Evolutionary conservation across 23 tunicate species (phyloP), one percentile per base, ranked within the genome.

Genomic region (Aplidium turbinatum): DNA sequence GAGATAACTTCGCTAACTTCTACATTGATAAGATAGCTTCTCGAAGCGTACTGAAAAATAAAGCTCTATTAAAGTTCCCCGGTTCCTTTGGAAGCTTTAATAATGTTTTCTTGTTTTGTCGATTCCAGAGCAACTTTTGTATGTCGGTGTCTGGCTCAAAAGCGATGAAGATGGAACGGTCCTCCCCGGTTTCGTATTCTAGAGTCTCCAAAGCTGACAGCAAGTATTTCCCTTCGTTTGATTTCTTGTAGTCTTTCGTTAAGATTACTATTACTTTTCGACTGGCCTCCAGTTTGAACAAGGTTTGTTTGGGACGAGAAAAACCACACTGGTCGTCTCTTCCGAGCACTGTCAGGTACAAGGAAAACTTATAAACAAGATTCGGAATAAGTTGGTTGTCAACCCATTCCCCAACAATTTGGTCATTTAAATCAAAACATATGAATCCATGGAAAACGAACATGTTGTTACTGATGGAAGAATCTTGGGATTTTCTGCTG

Each of bases 321-420:
- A 29, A 24, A 4, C 76, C 76, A 36, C 76, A 70, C 21, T 70
- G 76, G 76, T 70, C 76, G 58, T 70, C 76, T 5, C 58, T 42
- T 42, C 50, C 50, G 50, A 11, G 50, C 50, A 42, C 50, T 9
- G 50, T 42, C 11, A 42, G 11, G n/a, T n/a, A n/a, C 50, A 9
- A 9, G 16, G 13, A 42, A 42, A 42, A 42, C 16, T 42, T 42
- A n/a, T n/a, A n/a, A 9, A 9, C 50, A 11, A 42, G 50, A 42
- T 42, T 42, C 11, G 50, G 16, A 42, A 42, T 16, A 9, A 42
- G 50, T 42, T 42, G 11, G 50, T 11, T 9, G 11, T 42, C 50
- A 42, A 42, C 50, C 50, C 50, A 42, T 11, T 42, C 16, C 16
- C 13, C 50, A 42, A 42, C 50, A 9, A 9, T 16, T 9, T 16